Evolutionary conservation across 2,888 invertebrate genomes (phyloP), one percentile per base, ranked within the genome.

Genomic region (Amblyteles armatorius): DNA sequence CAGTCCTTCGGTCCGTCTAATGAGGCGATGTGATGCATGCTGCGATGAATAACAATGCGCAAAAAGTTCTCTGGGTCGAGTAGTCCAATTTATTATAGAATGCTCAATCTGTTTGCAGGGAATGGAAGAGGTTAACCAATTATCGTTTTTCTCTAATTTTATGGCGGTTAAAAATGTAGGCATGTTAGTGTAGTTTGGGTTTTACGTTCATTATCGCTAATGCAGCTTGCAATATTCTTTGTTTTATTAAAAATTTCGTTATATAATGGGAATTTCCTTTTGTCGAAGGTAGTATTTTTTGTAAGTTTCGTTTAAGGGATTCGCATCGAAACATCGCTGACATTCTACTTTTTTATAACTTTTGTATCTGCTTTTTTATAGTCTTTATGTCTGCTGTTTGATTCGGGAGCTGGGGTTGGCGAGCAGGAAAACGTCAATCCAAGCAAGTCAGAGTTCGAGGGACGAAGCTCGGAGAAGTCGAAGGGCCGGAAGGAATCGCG

Each of bases 1-100:
- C 72, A 29, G 76, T 50, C 11, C 19, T 19, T 48, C 57, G 40
- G 36, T 72, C 33, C 4, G 33, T 79, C 76, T 29, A 79, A 82
- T 72, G 52, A 76, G 50, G 82, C 79, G 11, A 40, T 40, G 40
- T 72, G 67, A 67, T 57, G 60, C 40, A 55, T 3, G 22, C 26
- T 11, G 50, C 55, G 19, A 55, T 22, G 16, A 79, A 77, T 77
- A 55, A 63, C 63, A 79, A 74, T 52, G 5, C 1, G 0, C 50
- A 40, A 7, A n/a, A 55, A 4, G 19, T 3, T 63, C 0, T 4
- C 19, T 5, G n/a, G 44, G 44, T 16, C 16, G 44, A 48, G 16
- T 16, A 26, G 16, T 33, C 63, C 33, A 63, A 63, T 33, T n/a
- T 19, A 19, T 19, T 9, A 55, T 9, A 0, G 16, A 29, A 2